Evolutionary conservation across 2,888 invertebrate species (phyloP).

Genomic region (Cryptus armator): DNA sequence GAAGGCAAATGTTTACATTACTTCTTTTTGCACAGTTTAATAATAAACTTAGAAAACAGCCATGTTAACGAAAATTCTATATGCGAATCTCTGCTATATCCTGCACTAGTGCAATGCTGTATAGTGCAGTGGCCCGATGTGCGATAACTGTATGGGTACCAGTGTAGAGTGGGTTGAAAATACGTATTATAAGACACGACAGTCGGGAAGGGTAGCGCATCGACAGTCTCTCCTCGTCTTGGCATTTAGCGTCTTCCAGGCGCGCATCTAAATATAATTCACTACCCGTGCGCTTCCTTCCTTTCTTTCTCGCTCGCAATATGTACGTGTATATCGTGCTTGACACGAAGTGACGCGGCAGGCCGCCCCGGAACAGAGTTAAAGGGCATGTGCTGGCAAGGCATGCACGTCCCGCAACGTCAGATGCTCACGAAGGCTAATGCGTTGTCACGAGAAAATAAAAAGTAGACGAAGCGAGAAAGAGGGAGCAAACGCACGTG

Average conservation of each 20-base stretch:
- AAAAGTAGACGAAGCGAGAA: constrained; percentile 15
- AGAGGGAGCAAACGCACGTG: not conserved
- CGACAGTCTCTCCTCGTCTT: constrained; percentile 72
- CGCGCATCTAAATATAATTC: constrained; percentile 79
- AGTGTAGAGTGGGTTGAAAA: not conserved
- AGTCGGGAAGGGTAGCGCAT: constrained; percentile 57
- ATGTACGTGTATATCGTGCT: constrained; percentile 60
- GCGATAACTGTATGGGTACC: not conserved
- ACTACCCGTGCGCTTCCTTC: constrained; percentile 49
- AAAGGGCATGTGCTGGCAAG: constrained; percentile 16
- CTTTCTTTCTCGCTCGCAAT: not conserved
- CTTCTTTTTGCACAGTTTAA: too few species aligned
- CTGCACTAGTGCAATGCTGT: too few species aligned
- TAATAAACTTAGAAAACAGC: not conserved
- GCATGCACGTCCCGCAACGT: constrained; percentile 65
- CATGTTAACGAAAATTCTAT: not conserved
- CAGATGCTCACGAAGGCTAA: constrained; percentile 75
- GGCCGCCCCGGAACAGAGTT: constrained; percentile 65
- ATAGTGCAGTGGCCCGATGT: not conserved
- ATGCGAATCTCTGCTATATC: not conserved
- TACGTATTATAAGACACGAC: constrained; percentile 2
- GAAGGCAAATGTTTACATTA: too few species aligned
- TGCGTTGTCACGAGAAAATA: constrained; percentile 77
- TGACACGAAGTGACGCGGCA: constrained; percentile 75
- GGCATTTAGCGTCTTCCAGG: constrained; percentile 69